A percentile compares a stretch with the other conserved stretches of the same genome.
Evolutionary conservation across 1,140 invertebrate genomes (phyloP).

Genomic region (Amyelois transitella): DNA sequence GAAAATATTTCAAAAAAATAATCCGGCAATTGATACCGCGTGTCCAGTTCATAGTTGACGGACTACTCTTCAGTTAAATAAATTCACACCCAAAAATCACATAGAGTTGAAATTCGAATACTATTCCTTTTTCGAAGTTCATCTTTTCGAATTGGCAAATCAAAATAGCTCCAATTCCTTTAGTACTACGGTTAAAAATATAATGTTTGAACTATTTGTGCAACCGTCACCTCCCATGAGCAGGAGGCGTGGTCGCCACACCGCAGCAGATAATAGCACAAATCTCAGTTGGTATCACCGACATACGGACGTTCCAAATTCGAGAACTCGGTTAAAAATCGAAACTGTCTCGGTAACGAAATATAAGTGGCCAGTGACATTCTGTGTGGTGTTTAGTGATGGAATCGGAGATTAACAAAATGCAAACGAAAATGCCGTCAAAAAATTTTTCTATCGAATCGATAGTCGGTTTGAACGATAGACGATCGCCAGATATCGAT

Average conservation of each 20-base stretch:
- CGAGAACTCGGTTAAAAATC: conserved; percentile 25
- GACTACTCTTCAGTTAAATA: too few relatives aligned
- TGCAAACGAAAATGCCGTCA: conserved; percentile 57
- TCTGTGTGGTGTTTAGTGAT: conserved; percentile 26
- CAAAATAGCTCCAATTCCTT: background rate
- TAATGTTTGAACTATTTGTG: background rate
- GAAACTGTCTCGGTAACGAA: conserved; percentile 28
- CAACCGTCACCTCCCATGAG: conserved; percentile 4
- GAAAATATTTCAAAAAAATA: too few relatives aligned
- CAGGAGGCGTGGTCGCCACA: conserved; percentile 11
- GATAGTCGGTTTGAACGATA: conserved; percentile 54
- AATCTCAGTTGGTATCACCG: conserved; percentile 26
- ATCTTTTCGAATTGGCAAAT: background rate
- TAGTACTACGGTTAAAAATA: background rate
- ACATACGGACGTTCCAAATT: conserved; percentile 39
- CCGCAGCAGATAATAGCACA: conserved; percentile 14
- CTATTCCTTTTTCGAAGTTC: background rate
- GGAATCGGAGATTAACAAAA: conserved; percentile 61
- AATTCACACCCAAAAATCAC: background rate
- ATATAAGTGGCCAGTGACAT: conserved; percentile 21
- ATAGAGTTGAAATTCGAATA: background rate
- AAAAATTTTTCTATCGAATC: conserved; percentile 67
- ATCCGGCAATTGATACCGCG: too few relatives aligned
- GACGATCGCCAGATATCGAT: conserved; percentile 64
- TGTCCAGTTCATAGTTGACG: too few relatives aligned